Conservation (phyloP, 2,888 invertebrate genomes). For the Drosophila peninsularis region DNA sequence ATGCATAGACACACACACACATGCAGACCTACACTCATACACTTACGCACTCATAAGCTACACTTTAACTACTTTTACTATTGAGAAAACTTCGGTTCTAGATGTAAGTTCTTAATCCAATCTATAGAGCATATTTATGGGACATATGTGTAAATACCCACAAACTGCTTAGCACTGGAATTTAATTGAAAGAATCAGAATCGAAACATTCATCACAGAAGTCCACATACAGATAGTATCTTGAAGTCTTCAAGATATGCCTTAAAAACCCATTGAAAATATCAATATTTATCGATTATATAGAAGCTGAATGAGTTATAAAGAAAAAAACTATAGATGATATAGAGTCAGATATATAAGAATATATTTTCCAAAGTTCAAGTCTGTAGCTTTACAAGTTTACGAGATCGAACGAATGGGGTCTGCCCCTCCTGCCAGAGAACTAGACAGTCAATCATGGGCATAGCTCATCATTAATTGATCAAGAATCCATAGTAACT, state of each 20-base stretch:
- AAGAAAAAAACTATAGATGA: background rate
- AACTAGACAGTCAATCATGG: background rate
- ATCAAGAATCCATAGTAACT: no score
- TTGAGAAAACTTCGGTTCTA: no score
- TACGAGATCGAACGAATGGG: background rate
- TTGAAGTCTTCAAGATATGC: background rate
- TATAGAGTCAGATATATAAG: background rate
- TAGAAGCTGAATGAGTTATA: no score
- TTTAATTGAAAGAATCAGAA: background rate
- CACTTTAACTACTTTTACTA: no score
- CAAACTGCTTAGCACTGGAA: no score
- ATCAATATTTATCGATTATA: background rate
- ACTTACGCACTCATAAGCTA: no score
- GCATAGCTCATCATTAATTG: background rate
- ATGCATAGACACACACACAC: no score
- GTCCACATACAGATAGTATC: background rate
- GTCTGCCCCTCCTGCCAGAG: background rate
- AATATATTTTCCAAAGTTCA: background rate
- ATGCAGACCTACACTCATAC: no score
- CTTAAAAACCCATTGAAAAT: background rate
- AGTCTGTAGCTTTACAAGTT: background rate
- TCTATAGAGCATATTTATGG: no score
- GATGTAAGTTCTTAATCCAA: no score
- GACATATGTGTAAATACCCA: no score
- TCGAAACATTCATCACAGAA: background rate